Base-by-base conservation (phyloP, 1,140 invertebrate genomes). In the Euwallacea similis region DNA sequence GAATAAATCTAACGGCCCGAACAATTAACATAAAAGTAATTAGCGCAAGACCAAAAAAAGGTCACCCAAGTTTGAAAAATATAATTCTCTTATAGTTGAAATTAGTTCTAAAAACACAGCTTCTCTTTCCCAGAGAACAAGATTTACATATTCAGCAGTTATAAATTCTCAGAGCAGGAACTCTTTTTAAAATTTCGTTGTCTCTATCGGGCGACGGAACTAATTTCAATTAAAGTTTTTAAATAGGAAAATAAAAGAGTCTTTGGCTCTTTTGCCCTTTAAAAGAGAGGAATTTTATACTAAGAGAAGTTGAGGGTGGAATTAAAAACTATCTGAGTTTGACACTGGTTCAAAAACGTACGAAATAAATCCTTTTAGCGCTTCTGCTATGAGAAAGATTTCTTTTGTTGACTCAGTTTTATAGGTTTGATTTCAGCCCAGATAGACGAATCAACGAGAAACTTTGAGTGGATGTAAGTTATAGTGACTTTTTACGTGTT, bases 161-260 rank as follows among this genome's bases (percentile, higher is more conserved):
- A 56, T 11, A 50, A 50, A 10, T 50, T 50, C 9, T 50, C 47
- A 13, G 9, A 50, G 9, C 13, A 50, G 13, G 10, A 50, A 33
- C 16, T 33, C 41, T 59, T 59, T 59, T 59, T 59, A 62, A 43
- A 46, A 64, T 64, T 11, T 64, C 46, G 62, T 64, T 64, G 44
- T 64, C 62, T 53, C 62, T 53, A 53, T 64, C 62, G n/a, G 44
- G 62, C 44, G 62, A 33, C 46, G 62, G 46, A 21, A 64, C 62
- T 64, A 64, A 64, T 64, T 64, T 64, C 62, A 64, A 64, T 64
- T 64, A 64, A 64, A 64, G 16, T 59, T 59, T 59, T 59, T 42
- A 41, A 59, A 59, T 59, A 41, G 56, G n/a, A 59, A 59, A 59
- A 59, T 59, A 59, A 59, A 59, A 59, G 46, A 50, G 56, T 59